Base-by-base conservation (phyloP, 2,797 vertebrate species). In the Notolabrus celidotus region DNA sequence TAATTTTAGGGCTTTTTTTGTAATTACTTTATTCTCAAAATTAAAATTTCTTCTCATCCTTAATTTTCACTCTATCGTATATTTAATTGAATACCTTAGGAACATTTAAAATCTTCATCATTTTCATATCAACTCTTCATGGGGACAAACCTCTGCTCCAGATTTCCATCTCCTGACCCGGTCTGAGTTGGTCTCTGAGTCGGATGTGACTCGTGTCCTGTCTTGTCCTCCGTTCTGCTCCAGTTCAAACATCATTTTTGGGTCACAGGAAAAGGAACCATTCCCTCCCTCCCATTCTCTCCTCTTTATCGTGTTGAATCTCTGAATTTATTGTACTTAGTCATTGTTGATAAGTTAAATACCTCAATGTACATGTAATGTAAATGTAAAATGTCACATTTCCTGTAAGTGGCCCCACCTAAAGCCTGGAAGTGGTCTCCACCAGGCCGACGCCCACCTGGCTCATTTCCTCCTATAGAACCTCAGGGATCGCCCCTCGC, bases 401-500 rank as follows among this genome's bases (percentile, higher is more conserved):
- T 83, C 71, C 81, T 69, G 45, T 67, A 51, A 34, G 69, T 50
- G 67, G 60, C 62, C 42, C 77, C 79, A 71, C 78, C 68, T 59
- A 57, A 53, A 74, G 67, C 77, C 60, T 90, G 81, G 82, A 91
- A 84, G 86, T 79, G 67, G 68, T 73, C 83, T 74, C 67, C 51
- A 20, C 71, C 56, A 83, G 80, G 45, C 80, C 82, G 17, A 83
- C 88, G 31, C 91, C 89, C 83, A 78, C 74, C 3, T 51, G 49
- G 60, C 75, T 85, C 90, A 92, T 92, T 94, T 95, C 93, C 94
- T 92, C 74, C 91, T 74, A 92, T 94, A 92, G 92, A 94, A 92
- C 75, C 27, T 7, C 11, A 16, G 69, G 75, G 74, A 81, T 88
- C 52, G 66, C 74, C 54, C 76, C 42, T 22, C 17, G 70, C 69